phyloP scores from a whole-genome alignment of 2,113 vertebrate genomes.

The Bostrychus sinensis region DNA sequence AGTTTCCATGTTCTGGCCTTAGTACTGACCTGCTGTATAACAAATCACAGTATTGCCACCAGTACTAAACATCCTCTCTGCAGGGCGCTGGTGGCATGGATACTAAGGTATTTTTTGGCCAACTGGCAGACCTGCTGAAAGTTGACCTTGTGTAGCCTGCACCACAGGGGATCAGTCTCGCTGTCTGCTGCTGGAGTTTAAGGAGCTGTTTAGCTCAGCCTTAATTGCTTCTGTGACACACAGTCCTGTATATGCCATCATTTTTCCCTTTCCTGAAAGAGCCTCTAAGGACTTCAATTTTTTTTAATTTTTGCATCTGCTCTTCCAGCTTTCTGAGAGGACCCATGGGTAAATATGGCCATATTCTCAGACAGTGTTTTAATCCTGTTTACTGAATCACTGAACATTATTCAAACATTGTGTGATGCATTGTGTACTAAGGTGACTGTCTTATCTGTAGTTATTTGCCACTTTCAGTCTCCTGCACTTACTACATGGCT shows the following conservation, averaged over 20 bases:
- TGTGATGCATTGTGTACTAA: conserved; percentile 12
- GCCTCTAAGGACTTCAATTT: conserved; percentile 9
- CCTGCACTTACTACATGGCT: conserved; percentile 11
- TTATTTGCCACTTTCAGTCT: conserved; percentile 40
- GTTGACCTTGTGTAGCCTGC: conserved; percentile 56
- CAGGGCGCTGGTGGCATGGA: conserved; percentile 49
- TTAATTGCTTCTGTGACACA: conserved; percentile 61
- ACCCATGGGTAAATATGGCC: conserved; percentile 28
- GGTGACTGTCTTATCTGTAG: conserved; percentile 32
- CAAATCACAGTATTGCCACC: conserved; percentile 59
- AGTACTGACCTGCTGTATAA: conserved; percentile 43
- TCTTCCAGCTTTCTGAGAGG: conserved; percentile 15
- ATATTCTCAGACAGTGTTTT: conserved; percentile 26
- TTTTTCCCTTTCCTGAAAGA: conserved; percentile 26
- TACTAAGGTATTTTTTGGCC: conserved; percentile 48
- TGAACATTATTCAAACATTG: conserved; percentile 42
- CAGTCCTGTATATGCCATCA: conserved; percentile 10
- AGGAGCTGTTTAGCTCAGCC: conserved; percentile 48
- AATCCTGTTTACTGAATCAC: conserved; percentile 25
- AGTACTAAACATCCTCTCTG: conserved; percentile 60
- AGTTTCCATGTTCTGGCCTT: conserved; percentile 30
- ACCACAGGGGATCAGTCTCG: conserved; percentile 48
- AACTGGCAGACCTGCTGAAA: conserved; percentile 50
- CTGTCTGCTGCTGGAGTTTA: conserved; percentile 44
- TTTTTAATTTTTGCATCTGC: conserved; percentile 21